Percentiles rank a stretch among this genome's conserved stretches.
These are phyloP conservation scores for Cryptotermes secundus DNA, from an alignment of 1,140 invertebrate species.

Conservation along the genomic window DNA sequence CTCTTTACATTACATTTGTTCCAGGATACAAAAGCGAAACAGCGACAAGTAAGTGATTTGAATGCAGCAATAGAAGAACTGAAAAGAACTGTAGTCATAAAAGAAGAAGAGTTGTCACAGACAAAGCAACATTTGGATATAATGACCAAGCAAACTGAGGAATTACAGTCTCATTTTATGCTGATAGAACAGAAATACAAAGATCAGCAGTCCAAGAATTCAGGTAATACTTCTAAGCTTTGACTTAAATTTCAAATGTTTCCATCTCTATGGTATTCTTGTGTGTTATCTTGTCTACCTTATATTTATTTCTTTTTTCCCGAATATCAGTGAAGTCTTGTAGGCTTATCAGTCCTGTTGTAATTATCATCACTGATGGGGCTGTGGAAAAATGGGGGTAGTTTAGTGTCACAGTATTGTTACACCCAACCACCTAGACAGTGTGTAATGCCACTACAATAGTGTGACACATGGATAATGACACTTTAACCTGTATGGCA, in stretches of 20 bases:
- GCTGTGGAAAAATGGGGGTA: too few relatives aligned
- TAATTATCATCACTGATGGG: too few relatives aligned
- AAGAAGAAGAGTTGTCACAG: not conserved
- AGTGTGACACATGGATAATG: too few relatives aligned
- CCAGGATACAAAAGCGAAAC: slow-evolving; percentile 44
- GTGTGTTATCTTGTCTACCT: too few relatives aligned
- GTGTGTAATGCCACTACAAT: too few relatives aligned
- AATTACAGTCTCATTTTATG: not conserved
- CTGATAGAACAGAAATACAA: slow-evolving; percentile 11
- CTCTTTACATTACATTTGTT: not conserved
- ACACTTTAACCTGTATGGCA: too few relatives aligned
- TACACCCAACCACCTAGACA: too few relatives aligned
- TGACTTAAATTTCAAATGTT: not conserved
- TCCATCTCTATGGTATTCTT: not conserved
- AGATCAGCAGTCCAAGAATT: not conserved
- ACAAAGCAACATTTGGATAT: not conserved
- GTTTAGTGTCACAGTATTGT: too few relatives aligned
- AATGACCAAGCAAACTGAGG: slow-evolving; percentile 7
- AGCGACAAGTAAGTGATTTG: slow-evolving; percentile 41
- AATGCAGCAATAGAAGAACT: slow-evolving; percentile 19
- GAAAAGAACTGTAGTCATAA: not conserved
- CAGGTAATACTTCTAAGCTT: not conserved
- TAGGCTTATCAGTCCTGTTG: too few relatives aligned
- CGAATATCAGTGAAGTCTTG: not conserved
- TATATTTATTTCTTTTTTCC: too few relatives aligned